Conservation (phyloP, 2,113 vertebrate genomes). For the Panthera leo region DNA sequence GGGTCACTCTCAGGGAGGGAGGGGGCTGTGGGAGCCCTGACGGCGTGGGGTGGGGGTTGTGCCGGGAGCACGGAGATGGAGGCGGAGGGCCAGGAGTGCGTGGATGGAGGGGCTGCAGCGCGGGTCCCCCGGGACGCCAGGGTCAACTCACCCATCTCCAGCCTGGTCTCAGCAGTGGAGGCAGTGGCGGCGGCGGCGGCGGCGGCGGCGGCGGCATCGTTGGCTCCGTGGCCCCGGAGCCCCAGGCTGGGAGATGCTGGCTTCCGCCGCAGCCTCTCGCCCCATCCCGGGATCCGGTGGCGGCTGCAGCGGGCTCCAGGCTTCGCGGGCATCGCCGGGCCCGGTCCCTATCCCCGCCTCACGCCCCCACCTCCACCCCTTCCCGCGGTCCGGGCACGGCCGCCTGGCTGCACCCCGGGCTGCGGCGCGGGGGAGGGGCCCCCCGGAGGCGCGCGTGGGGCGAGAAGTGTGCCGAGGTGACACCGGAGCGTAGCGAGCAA, state of each 20-base stretch:
- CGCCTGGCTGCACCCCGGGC: slow-evolving; percentile 51
- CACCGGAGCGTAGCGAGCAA: slow-evolving; percentile 38
- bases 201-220: background rate
- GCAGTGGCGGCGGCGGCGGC: slow-evolving; percentile 78
- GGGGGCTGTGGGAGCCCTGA: background rate
- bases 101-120: slow-evolving; percentile 26
- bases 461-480: slow-evolving; percentile 35
- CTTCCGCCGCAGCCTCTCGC: slow-evolving; percentile 79
- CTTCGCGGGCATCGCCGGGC: slow-evolving; percentile 65
- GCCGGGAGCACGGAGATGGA: background rate
- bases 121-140: background rate
- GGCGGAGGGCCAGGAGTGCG: background rate
- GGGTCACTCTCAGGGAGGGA: slow-evolving; percentile 36
- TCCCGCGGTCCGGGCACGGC: slow-evolving; percentile 45
- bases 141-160: slow-evolving; percentile 82
- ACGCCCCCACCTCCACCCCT: slow-evolving; percentile 38
- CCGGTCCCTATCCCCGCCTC: slow-evolving; percentile 60
- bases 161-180: slow-evolving; percentile 78
- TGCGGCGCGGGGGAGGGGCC: background rate
- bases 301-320: slow-evolving; percentile 73
- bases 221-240: slow-evolving; percentile 79
- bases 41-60: background rate
- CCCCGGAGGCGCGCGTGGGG: background rate
- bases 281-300: slow-evolving; percentile 80
- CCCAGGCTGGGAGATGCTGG: slow-evolving; percentile 82